Base-by-base conservation (phyloP, 2,113 vertebrate genomes). In the Terrapene triunguis region DNA sequence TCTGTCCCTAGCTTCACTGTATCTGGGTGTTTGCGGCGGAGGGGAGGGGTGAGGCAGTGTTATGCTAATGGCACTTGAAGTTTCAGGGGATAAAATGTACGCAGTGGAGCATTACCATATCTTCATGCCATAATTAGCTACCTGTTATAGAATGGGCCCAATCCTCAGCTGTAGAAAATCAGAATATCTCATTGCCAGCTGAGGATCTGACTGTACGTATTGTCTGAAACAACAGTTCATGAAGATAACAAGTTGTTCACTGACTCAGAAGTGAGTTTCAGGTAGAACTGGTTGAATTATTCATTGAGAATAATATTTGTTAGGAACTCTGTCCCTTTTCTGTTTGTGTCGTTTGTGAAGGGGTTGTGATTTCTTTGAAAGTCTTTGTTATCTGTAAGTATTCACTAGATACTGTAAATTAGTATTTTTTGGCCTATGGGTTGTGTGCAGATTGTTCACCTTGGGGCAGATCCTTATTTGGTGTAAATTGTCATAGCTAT, bases 11-110 rank as follows among this genome's bases (percentile, higher is more conserved):
- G 16, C 10, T 87, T 12, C 42, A 35, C 76, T 51, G 8, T 84
- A 22, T 21, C 72, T 85, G 7, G 11, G 8, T 29, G 0, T 0
- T 2, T 10, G 74, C 74, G 6, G 0, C 0, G 82, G 22, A 22
- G 22, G 8, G 1, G 54, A 9, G 27, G 57, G 6, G 53, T 1
- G 25, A 22, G 55, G 57, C 5, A 21, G 8, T 72, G n/a, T 59
- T 72, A 72, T 72, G 44, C 74, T 78, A 47, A 78, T 44, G 12
- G 38, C 27, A 78, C 25, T 78, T 44, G 22, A 78, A 14, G 42
- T 44, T 78, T 78, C 74, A 78, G 13, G 4, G 19, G 55, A 54
- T 48, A 47, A 87, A 92, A n/a, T 42, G 24, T 0, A 0, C 87
- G 14, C 35, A 90, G 21, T 24, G 51, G 22, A 88, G 50, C 16